Base-by-base conservation (phyloP, 53 echinoderm and acorn worm species). In the Luidia sarsii region DNA sequence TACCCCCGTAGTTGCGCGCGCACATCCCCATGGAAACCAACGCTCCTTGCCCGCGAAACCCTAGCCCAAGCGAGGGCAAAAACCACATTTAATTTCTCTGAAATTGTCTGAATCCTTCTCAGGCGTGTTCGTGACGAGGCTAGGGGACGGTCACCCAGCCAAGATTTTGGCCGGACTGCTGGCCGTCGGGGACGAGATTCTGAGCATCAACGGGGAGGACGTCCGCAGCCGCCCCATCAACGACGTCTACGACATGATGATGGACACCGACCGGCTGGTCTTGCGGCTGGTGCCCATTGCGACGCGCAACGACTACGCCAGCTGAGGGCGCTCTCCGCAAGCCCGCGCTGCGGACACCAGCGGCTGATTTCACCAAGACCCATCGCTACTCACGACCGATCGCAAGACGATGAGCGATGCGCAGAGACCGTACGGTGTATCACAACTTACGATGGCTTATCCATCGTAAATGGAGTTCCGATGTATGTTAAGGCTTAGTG, bases 121-220 rank as follows among this genome's bases (percentile, higher is more conserved):
- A 97, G 99, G 99, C 71, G 79, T 99, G 37, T 94, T 99, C 89
- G 94, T 99, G 13, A 93, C 92, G 15, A 56, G 99, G 20, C 80
- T 99, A n/a, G 94, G 99, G 19, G 99, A 99, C 48, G 99, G 99
- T 20, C 91, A 94, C 69, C 99, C 99, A 68, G 94, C 86, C 30
- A 99, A 99, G 81, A 91, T 99, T 52, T 70, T 93, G 25, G 94
- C 87, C 0, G 99, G 99, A 3, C 82, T 99, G 5, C 73, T 99
- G 0, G 86, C 89, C 38, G 89, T 99, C 9, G 99, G 99, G 13
- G 99, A 99, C 77, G 99, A 99, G 39, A 99, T 99, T 61, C 86
- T 99, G 28, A 81, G 85, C 27, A 99, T 99, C 28, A 91, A 99
- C 41, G 94, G 91, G 13, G 59, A 80, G 8, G 67, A 85, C 7